A percentile compares a stretch with the other conserved stretches of the same genome.
Evolutionary conservation across 1,140 invertebrate species (phyloP).

Genomic region (Antheraea mylitta): DNA sequence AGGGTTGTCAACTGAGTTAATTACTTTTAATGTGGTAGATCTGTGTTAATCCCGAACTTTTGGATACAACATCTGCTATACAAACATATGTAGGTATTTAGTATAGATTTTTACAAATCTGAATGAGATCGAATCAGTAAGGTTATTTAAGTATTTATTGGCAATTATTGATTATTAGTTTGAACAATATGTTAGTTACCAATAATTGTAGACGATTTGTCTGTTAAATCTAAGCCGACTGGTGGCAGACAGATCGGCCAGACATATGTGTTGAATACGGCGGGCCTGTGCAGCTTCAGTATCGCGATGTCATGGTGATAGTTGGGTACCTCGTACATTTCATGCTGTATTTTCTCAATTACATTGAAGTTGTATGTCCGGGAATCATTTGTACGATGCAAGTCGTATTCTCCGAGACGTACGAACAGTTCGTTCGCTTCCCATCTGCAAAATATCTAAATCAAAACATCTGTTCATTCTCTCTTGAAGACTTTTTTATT

Average conservation of each 20-base stretch:
- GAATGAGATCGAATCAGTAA: too few relatives aligned
- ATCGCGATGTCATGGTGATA: conserved; percentile 91
- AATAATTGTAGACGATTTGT: conserved; percentile 84
- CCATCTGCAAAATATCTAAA: conserved; percentile 69
- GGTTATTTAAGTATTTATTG: too few relatives aligned
- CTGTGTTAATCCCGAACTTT: too few relatives aligned
- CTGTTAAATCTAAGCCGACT: conserved; percentile 79
- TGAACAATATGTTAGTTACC: conserved; percentile 63
- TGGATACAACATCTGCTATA: too few relatives aligned
- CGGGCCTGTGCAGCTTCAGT: conserved; percentile 84
- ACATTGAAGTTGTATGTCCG: conserved; percentile 83
- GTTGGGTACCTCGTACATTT: conserved; percentile 80
- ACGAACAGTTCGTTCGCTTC: conserved; percentile 82
- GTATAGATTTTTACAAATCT: too few relatives aligned
- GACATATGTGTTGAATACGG: conserved; percentile 87
- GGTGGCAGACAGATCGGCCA: conserved; percentile 92
- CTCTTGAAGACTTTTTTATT: background rate
- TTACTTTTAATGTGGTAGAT: too few relatives aligned
- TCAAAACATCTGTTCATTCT: background rate
- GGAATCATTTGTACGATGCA: conserved; percentile 81
- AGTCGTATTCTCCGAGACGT: conserved; percentile 90
- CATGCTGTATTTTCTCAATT: conserved; percentile 82
- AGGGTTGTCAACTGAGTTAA: too few relatives aligned
- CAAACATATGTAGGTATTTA: too few relatives aligned
- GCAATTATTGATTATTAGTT: too few relatives aligned